phyloP scores from a whole-genome alignment of 1,140 invertebrate genomes.

The Drosophila ironensis region DNA sequence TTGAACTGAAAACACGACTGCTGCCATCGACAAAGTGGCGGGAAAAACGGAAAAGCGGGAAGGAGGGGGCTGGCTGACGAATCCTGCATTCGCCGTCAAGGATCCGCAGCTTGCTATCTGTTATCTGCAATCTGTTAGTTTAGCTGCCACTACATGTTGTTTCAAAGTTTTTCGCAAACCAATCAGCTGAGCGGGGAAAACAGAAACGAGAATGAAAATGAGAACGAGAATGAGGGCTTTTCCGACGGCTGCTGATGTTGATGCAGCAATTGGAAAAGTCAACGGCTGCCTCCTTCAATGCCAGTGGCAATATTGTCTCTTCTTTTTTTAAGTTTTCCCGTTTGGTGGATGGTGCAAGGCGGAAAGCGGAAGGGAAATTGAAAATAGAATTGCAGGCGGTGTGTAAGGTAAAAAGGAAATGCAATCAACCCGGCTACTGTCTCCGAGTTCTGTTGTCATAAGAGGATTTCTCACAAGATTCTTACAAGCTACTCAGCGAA shows the following conservation, averaged over 20 bases:
- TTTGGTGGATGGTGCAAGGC: neutral
- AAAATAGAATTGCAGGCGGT: conserved; percentile 42
- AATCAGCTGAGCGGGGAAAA: conserved; percentile 46
- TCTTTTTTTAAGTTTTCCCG: no score
- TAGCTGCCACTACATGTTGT: conserved; percentile 55
- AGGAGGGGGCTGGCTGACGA: neutral
- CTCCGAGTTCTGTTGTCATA: conserved; percentile 29
- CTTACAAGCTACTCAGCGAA: conserved; percentile 2
- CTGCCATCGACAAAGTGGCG: conserved; percentile 13
- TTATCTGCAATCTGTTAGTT: conserved; percentile 50
- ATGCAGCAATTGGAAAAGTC: conserved; percentile 69
- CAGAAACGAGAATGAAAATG: no score
- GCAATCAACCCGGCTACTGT: conserved; percentile 52
- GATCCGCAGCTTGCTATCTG: neutral
- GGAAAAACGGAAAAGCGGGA: conserved; percentile 18
- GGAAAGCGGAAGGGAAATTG: conserved; percentile 36
- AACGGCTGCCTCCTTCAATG: conserved; percentile 60
- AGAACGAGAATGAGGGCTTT: neutral
- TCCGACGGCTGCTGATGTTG: conserved; percentile 34
- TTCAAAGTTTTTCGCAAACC: conserved; percentile 61
- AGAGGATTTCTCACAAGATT: conserved; percentile 36
- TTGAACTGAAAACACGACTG: conserved; percentile 50
- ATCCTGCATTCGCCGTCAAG: neutral
- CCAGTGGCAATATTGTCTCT: conserved; percentile 58
- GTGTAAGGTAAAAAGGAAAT: conserved; percentile 58